Base-by-base conservation (phyloP, 2,888 invertebrate species). In the Ctenicera cuprea region DNA sequence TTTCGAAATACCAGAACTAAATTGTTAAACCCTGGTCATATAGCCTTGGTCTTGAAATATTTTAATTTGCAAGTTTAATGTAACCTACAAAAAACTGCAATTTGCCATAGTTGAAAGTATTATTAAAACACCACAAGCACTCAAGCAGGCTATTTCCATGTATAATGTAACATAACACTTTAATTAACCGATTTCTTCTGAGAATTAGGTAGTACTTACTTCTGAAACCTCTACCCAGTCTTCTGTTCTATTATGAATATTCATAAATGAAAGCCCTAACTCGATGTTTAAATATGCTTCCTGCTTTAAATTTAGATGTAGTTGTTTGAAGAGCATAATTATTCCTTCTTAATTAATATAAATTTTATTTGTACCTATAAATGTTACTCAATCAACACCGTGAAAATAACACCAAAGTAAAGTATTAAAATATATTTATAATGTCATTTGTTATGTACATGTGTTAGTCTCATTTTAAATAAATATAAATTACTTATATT, bases 391-490 rank as follows among this genome's bases (percentile, higher is more conserved):
- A 37, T 20, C 38, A 59, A 59, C 59, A 59, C 16, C 11, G 5
- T 14, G 37, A 59, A 59, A 59, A 59, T 59, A 59, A 59, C 59
- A 59, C 59, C 59, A 59, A 59, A 41, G 22, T 38, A 20, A 59
- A 59, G 59, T 59, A 59, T 59, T 59, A 59, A 57, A 59, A 59
- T 59, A 59, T 59, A 59, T 59, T 57, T 59, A 59, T 59, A 59
- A 59, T 38, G 59, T 59, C 37, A 38, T 59, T 38, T 59, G 59
- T 59, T 59, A 59, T 59, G 30, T 59, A 59, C 59, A 59, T 59
- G 54, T 54, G 59, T 59, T 59, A 59, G 11, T 59, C 33, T 59
- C 37, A 59, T 59, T 59, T 59, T n/a, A 41, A 59, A 59, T 20
- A 59, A 59, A 59, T 59, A 59, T 52, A 65, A 48, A 65, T 33